phyloP scores from a whole-genome alignment of 2,888 invertebrate species.

The Cataglyphis livida region DNA sequence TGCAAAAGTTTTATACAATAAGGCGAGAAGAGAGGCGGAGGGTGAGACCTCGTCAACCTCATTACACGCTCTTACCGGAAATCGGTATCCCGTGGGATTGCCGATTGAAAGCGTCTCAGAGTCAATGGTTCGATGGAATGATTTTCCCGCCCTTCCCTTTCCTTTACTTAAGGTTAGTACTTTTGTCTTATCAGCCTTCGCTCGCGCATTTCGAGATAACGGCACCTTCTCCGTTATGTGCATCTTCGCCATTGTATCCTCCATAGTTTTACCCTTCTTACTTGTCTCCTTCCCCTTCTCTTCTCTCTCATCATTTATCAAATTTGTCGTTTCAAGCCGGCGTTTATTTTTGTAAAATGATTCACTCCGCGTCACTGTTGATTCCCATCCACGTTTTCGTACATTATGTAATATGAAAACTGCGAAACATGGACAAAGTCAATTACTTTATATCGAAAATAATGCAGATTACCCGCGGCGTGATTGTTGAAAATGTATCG shows the following conservation, averaged over 20 bases:
- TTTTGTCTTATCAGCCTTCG: conserved; percentile 72
- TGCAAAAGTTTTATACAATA: conserved; percentile 1
- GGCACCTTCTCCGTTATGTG: conserved; percentile 46
- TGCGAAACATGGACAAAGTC: conserved; percentile 1
- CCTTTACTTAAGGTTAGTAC: conserved; percentile 57
- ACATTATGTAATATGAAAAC: conserved; percentile 3
- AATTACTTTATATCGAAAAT: conserved; percentile 13
- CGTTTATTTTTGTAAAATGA: background rate
- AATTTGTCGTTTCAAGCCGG: conserved; percentile 29
- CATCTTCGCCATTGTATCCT: conserved; percentile 22
- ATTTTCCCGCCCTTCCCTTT: conserved; percentile 40
- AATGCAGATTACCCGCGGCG: conserved; percentile 6
- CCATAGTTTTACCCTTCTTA: conserved; percentile 11
- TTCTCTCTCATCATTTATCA: conserved; percentile 2
- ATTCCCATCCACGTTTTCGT: background rate
- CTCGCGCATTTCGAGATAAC: conserved; percentile 61
- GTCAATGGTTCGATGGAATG: conserved; percentile 69
- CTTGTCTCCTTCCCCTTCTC: background rate
- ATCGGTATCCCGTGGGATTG: conserved; percentile 66
- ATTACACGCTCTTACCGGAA: conserved; percentile 68
- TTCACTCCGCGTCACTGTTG: background rate
- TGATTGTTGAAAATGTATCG: conserved; percentile 26
- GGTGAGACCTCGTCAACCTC: conserved; percentile 65
- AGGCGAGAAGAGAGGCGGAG: conserved; percentile 10
- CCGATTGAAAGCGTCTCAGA: conserved; percentile 65